These are phyloP conservation scores for Oceanites oceanicus DNA, from an alignment of 2,113 vertebrate genomes.

Conservation along the genomic window DNA sequence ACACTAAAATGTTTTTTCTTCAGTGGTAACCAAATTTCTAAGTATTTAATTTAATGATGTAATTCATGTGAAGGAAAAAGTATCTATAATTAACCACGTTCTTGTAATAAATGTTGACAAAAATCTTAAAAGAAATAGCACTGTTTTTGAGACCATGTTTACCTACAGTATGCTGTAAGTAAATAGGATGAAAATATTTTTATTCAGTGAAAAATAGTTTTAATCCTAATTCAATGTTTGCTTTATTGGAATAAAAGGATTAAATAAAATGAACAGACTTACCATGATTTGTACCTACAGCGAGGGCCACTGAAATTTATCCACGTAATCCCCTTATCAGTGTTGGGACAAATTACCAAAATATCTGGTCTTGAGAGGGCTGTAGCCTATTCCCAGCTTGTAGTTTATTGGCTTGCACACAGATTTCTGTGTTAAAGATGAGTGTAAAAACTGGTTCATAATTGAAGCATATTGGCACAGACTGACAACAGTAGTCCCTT, in stretches of 20 bases:
- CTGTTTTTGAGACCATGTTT: neutral
- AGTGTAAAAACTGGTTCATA: constrained; percentile 72
- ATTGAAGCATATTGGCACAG: constrained; percentile 79
- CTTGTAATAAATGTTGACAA: neutral
- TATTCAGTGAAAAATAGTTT: neutral
- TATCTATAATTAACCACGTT: neutral
- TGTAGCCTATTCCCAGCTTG: constrained; percentile 69
- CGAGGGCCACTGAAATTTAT: constrained; percentile 56
- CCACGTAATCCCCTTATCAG: constrained; percentile 73
- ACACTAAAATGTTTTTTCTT: neutral
- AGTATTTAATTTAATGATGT: neutral
- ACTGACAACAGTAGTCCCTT: constrained; percentile 63
- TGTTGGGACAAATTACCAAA: constrained; percentile 76
- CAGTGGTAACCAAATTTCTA: neutral
- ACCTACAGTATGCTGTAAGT: neutral
- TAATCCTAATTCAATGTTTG: neutral
- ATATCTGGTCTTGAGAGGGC: constrained; percentile 38
- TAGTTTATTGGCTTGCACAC: constrained; percentile 55
- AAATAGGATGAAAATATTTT: neutral
- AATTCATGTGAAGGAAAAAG: neutral
- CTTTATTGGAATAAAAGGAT: neutral
- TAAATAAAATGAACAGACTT: neutral
- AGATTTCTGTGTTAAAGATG: constrained; percentile 78
- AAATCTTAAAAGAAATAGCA: neutral
- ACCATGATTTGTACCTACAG: neutral